Conservation (phyloP, 1,140 invertebrate species). For the Trichonephila inaurata region DNA sequence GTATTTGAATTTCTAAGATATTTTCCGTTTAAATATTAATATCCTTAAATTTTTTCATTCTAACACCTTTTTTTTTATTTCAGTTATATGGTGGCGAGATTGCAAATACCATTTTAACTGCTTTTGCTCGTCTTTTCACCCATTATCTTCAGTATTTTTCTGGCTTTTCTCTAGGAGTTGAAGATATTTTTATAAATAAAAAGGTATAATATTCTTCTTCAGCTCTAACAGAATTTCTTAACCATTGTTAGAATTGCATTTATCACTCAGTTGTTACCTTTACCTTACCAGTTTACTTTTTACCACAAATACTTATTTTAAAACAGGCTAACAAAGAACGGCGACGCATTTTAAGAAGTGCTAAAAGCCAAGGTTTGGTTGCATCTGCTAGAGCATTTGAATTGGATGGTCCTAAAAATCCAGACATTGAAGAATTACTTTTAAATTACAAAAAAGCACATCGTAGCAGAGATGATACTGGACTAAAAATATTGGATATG, state of each 20-base stretch:
- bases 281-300: too few species aligned
- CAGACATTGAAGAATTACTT: slow-evolving; percentile 83
- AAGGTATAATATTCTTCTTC: slow-evolving; percentile 80
- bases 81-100: slow-evolving; percentile 93
- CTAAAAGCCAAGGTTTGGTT: slow-evolving; percentile 84
- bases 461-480: slow-evolving; percentile 86
- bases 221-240: not conserved
- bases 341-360: slow-evolving; percentile 86
- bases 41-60: not conserved
- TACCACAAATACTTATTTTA: not conserved
- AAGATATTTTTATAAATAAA: slow-evolving; percentile 92
- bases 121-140: slow-evolving; percentile 95
- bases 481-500: slow-evolving; percentile 90
- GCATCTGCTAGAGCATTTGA: slow-evolving; percentile 88
- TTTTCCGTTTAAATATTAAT: not conserved
- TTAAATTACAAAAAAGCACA: slow-evolving; percentile 87
- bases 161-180: slow-evolving; percentile 96
- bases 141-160: slow-evolving; percentile 90
- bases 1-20: too few species aligned
- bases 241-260: not conserved
- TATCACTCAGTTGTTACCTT: too few species aligned
- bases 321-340: slow-evolving; percentile 86
- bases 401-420: slow-evolving; percentile 83
- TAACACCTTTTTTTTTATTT: slow-evolving; percentile 77
- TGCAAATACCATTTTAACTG: slow-evolving; percentile 90